Conservation (phyloP, 2,797 vertebrate species). For the Hemibagrus guttatus region DNA sequence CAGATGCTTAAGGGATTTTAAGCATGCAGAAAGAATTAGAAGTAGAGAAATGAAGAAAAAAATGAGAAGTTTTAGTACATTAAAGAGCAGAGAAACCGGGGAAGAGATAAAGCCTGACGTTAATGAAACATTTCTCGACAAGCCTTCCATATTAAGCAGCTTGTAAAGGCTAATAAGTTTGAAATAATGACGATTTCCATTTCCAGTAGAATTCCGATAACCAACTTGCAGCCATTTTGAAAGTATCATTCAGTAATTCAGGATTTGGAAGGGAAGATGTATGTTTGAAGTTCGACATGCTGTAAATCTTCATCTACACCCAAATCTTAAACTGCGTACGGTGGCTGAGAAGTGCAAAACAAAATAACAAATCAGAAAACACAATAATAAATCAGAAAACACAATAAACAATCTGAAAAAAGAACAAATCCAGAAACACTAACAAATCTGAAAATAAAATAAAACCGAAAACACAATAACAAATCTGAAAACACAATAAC, state of each 20-base stretch:
- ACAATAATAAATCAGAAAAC: too few relatives aligned
- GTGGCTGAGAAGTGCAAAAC: too few relatives aligned
- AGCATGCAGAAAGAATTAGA: neutral
- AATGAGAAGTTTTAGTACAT: neutral
- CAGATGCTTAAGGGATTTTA: neutral
- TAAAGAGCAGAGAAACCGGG: neutral
- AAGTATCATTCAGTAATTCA: neutral
- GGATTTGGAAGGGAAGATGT: neutral
- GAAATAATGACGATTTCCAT: constrained; percentile 16
- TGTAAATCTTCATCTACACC: neutral
- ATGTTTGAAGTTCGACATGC: neutral
- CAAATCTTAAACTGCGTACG: neutral
- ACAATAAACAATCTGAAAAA: too few relatives aligned
- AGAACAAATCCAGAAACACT: too few relatives aligned
- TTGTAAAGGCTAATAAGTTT: constrained; percentile 18
- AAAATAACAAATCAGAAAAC: too few relatives aligned
- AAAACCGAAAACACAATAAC: too few relatives aligned
- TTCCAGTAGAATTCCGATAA: neutral
- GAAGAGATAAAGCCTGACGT: constrained; percentile 28
- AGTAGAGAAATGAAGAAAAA: neutral
- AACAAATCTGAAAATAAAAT: too few relatives aligned
- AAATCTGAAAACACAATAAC: too few relatives aligned
- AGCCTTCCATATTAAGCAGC: constrained; percentile 35
- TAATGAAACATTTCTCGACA: constrained; percentile 7
- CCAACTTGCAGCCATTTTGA: neutral